These are phyloP conservation scores for Schizotus pectinicornis DNA, from an alignment of 2,888 invertebrate genomes.

Conservation along the genomic window DNA sequence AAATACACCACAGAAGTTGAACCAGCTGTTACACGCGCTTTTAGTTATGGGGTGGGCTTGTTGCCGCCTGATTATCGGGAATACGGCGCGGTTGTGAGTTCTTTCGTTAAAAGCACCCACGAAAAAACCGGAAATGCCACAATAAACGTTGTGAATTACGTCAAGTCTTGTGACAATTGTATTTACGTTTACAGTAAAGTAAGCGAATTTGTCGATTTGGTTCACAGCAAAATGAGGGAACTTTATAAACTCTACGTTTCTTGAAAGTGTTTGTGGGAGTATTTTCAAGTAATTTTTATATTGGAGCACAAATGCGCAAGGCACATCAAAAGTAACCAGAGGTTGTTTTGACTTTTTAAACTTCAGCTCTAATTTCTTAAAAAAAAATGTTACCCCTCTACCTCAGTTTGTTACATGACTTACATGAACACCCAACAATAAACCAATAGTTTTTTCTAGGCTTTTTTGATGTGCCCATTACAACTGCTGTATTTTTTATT, in stretches of 20 bases:
- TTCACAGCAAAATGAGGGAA: conserved; percentile 11
- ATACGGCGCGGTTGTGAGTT: conserved; percentile 34
- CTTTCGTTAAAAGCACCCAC: conserved; percentile 32
- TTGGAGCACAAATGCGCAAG: no score
- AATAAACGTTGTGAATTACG: conserved; percentile 26
- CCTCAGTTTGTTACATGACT: no score
- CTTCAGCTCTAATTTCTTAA: no score
- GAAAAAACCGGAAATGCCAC: conserved; percentile 37
- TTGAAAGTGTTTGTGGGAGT: background rate
- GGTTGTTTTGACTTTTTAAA: no score
- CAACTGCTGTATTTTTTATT: no score
- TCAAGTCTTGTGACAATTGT: conserved; percentile 26
- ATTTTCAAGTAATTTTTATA: background rate
- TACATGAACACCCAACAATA: no score
- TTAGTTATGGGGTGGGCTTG: conserved; percentile 29
- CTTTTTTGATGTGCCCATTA: no score
- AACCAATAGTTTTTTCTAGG: no score
- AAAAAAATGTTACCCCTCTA: no score
- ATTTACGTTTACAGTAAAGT: conserved; percentile 20
- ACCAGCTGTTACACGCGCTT: conserved; percentile 33
- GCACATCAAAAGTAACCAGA: no score
- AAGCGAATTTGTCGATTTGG: conserved; percentile 1
- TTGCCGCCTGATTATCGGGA: conserved; percentile 36
- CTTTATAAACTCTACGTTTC: conserved; percentile 13
- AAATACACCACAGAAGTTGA: conserved; percentile 37